These are phyloP conservation scores for Lasiommata megera DNA, from an alignment of 2,888 invertebrate species.

Conservation along the genomic window DNA sequence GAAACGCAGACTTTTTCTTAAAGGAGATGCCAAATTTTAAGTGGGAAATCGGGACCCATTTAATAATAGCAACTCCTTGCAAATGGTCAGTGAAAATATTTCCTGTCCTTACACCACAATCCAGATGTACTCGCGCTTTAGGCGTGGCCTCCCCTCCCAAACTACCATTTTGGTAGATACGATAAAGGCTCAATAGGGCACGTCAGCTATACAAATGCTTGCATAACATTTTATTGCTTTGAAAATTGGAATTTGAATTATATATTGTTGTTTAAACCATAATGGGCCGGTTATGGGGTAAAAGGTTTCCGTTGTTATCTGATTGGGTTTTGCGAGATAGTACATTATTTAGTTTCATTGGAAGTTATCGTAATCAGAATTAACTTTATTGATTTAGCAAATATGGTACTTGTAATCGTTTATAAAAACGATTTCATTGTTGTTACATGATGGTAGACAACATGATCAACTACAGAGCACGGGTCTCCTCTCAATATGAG, in stretches of 20 bases:
- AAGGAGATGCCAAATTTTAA: too few species aligned
- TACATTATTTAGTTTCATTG: not conserved
- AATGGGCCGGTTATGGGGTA: conserved; percentile 24
- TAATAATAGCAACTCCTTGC: too few species aligned
- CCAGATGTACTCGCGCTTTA: conserved; percentile 42
- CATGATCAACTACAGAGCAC: too few species aligned
- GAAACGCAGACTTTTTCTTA: too few species aligned
- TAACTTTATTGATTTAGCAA: too few species aligned
- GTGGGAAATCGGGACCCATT: too few species aligned
- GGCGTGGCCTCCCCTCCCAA: conserved; percentile 52
- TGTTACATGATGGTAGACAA: too few species aligned
- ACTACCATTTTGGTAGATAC: conserved; percentile 45
- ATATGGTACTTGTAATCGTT: too few species aligned
- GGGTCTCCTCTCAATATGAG: too few species aligned
- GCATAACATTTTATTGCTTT: conserved; percentile 40
- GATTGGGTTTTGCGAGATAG: conserved; percentile 14
- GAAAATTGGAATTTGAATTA: conserved; percentile 34
- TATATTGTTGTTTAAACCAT: conserved; percentile 27
- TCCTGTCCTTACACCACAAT: conserved; percentile 24
- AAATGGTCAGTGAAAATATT: too few species aligned
- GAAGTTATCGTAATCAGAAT: too few species aligned
- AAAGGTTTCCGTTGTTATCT: conserved; percentile 21
- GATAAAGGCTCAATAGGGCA: conserved; percentile 57
- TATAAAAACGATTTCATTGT: too few species aligned
- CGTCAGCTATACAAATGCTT: conserved; percentile 51